phyloP scores from a whole-genome alignment of 2,888 invertebrate genomes.

The Liopterus haemorrhoidalis region DNA sequence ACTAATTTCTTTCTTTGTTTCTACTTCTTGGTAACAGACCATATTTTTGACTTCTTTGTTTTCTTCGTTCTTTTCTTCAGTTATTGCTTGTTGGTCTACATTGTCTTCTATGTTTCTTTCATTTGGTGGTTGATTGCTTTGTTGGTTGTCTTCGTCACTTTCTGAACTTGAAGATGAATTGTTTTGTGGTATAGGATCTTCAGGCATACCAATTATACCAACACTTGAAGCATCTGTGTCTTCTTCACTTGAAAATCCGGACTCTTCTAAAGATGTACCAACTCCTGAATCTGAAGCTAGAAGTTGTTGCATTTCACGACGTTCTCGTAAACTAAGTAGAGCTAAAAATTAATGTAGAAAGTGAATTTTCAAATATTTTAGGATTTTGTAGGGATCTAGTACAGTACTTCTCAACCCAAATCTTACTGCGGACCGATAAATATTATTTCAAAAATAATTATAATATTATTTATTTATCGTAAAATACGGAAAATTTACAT shows the following conservation, averaged over 20 bases:
- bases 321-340: conserved; percentile 39
- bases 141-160: conserved; percentile 24
- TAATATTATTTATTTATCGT: too few species aligned
- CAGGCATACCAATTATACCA: conserved; percentile 11
- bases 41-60: conserved; percentile 14
- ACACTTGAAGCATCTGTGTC: conserved; percentile 11
- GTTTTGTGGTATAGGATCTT: conserved; percentile 22
- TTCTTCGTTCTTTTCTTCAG: conserved; percentile 9
- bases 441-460: neutral
- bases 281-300: conserved; percentile 40
- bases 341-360: conserved; percentile 34
- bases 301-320: conserved; percentile 24
- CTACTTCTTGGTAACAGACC: conserved; percentile 21
- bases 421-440: neutral
- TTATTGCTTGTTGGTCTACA: conserved; percentile 20
- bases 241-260: conserved; percentile 31
- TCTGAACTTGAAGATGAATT: conserved; percentile 23
- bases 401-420: neutral
- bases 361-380: neutral
- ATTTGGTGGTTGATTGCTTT: conserved; percentile 19
- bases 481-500: too few species aligned
- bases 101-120: conserved; percentile 31
- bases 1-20: conserved; percentile 1
- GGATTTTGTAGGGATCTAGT: neutral
- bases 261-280: conserved; percentile 41